A percentile compares a stretch with the other conserved stretches of the same genome.
These are phyloP conservation scores for Chelon labrosus DNA, from an alignment of 2,797 vertebrate species.

Conservation along the genomic window DNA sequence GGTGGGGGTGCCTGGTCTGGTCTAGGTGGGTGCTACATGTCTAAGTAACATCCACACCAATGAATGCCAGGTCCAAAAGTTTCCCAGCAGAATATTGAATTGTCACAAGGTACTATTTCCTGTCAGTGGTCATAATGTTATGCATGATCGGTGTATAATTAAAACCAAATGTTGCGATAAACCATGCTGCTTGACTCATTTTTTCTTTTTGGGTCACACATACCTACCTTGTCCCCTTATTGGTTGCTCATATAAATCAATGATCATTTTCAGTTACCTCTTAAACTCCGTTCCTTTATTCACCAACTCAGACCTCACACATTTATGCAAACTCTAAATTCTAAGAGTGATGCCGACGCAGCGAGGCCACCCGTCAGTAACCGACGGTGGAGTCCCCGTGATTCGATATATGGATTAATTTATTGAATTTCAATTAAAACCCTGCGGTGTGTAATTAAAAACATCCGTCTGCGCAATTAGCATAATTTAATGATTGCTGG, in stretches of 20 bases:
- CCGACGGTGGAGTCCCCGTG: constrained; percentile 31
- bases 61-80: no score
- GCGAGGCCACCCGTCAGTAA: not conserved
- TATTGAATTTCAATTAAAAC: constrained; percentile 76
- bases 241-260: constrained; percentile 51
- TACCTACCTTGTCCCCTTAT: constrained; percentile 68
- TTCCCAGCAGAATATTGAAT: no score
- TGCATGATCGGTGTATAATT: no score
- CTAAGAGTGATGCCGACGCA: not conserved
- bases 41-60: no score
- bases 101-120: no score
- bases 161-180: constrained; percentile 10
- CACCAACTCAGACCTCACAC: constrained; percentile 12
- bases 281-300: constrained; percentile 14
- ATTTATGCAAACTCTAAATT: constrained; percentile 23
- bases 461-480: constrained; percentile 73
- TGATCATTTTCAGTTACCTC: constrained; percentile 28
- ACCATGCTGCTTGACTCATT: constrained; percentile 5
- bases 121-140: no score
- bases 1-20: no score
- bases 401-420: constrained; percentile 71
- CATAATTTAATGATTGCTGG: constrained; percentile 80
- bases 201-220: constrained; percentile 23
- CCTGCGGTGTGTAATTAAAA: constrained; percentile 79
- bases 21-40: no score